These are phyloP conservation scores for Apodemus sylvaticus DNA, from an alignment of 2,113 vertebrate species.

Conservation along the genomic window DNA sequence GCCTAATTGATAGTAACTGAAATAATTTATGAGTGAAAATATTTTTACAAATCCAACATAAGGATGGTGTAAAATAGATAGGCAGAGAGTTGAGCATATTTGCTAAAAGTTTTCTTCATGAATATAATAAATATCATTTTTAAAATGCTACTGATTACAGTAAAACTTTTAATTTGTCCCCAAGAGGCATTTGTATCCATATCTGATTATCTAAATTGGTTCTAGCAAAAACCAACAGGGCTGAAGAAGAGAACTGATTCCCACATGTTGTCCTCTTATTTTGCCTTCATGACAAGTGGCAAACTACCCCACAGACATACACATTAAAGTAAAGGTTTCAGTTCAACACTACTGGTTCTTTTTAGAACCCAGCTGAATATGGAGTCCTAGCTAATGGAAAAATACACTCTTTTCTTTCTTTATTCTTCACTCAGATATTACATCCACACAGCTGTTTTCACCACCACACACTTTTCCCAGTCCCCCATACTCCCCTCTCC, in stretches of 20 bases:
- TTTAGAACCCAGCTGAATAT: not conserved
- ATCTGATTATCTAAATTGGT: not conserved
- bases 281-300: not conserved
- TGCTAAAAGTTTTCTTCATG: not conserved
- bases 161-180: not conserved
- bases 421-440: not conserved
- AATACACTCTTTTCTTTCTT: not conserved
- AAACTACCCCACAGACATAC: not conserved
- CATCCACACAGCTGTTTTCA: not conserved
- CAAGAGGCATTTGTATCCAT: not conserved
- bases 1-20: not conserved
- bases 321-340: not conserved
- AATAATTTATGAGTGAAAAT: not conserved
- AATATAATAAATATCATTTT: not conserved
- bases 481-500: not conserved
- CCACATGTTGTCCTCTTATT: not conserved
- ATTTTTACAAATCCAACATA: not conserved
- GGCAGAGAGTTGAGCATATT: not conserved
- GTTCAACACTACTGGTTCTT: not conserved
- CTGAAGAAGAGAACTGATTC: not conserved
- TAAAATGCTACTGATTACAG: not conserved
- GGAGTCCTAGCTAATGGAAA: not conserved
- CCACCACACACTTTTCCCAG: too few species aligned
- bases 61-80: not conserved
- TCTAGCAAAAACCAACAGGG: not conserved